phyloP scores from a whole-genome alignment of 2,888 invertebrate species.

The Oxytorus armatus region DNA sequence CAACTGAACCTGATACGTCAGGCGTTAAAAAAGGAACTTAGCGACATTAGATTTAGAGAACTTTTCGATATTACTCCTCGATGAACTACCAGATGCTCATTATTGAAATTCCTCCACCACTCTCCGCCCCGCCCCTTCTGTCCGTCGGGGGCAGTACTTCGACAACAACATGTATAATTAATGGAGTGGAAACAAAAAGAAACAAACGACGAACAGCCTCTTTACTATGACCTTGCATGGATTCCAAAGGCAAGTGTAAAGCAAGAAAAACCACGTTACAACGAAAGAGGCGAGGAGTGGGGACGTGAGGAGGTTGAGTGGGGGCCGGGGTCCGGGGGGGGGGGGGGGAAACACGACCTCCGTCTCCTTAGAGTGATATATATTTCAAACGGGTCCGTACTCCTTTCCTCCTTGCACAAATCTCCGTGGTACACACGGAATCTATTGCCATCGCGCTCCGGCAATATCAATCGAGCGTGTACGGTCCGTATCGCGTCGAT shows the following conservation, averaged over 20 bases:
- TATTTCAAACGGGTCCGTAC: slow-evolving; percentile 32
- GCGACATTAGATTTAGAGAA: too few species aligned
- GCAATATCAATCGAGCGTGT: slow-evolving; percentile 23
- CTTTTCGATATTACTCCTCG: too few species aligned
- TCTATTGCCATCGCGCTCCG: background rate
- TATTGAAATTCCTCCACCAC: too few species aligned
- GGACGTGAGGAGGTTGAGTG: background rate
- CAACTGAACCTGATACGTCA: too few species aligned
- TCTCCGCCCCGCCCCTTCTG: too few species aligned
- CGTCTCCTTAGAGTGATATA: background rate
- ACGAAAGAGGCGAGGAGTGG: too few species aligned
- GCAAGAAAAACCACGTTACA: slow-evolving; percentile 1
- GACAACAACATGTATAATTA: slow-evolving; percentile 14
- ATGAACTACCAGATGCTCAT: too few species aligned
- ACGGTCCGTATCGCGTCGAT: too few species aligned
- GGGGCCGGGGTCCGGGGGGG: background rate
- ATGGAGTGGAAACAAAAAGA: background rate
- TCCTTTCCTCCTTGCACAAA: slow-evolving; percentile 37
- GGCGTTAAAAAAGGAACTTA: too few species aligned
- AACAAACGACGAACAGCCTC: slow-evolving; percentile 31
- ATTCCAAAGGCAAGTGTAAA: slow-evolving; percentile 60
- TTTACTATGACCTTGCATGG: slow-evolving; percentile 55
- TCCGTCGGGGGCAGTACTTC: background rate
- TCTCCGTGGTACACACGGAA: background rate
- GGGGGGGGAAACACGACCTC: background rate